Conservation (phyloP, 2,113 vertebrate genomes). For the Nansenia antarctica region DNA sequence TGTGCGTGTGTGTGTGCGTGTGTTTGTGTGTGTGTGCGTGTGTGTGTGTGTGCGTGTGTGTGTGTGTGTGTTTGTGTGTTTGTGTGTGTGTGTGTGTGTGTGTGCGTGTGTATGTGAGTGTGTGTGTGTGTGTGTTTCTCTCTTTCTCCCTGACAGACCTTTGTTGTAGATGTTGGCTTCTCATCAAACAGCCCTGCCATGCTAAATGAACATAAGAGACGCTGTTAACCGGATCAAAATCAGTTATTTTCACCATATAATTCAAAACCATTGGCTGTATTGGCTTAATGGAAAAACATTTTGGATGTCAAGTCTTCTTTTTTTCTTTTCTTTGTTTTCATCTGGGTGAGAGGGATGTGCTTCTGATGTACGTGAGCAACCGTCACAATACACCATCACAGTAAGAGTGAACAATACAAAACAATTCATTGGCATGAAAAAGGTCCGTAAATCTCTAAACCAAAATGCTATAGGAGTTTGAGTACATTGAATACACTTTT, state of each 20-base stretch:
- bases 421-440: not conserved
- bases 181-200: constrained; percentile 21
- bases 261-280: constrained; percentile 11
- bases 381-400: not conserved
- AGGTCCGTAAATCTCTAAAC: too few relatives aligned
- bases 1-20: too few relatives aligned
- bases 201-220: constrained; percentile 3
- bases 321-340: constrained; percentile 4
- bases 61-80: too few relatives aligned
- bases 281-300: not conserved
- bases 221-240: constrained; percentile 8
- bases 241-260: constrained; percentile 9
- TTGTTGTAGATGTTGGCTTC: constrained; percentile 23
- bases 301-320: not conserved
- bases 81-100: constrained; percentile 30
- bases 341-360: not conserved
- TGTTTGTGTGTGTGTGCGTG: too few relatives aligned
- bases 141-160: constrained; percentile 5
- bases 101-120: too few relatives aligned
- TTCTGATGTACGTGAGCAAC: not conserved
- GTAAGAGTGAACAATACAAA: not conserved
- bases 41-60: too few relatives aligned
- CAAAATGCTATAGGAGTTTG: too few relatives aligned
- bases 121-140: constrained; percentile 28
- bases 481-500: too few relatives aligned